phyloP scores from a whole-genome alignment of 2,113 vertebrate species.

The Pterocles burchelli region DNA sequence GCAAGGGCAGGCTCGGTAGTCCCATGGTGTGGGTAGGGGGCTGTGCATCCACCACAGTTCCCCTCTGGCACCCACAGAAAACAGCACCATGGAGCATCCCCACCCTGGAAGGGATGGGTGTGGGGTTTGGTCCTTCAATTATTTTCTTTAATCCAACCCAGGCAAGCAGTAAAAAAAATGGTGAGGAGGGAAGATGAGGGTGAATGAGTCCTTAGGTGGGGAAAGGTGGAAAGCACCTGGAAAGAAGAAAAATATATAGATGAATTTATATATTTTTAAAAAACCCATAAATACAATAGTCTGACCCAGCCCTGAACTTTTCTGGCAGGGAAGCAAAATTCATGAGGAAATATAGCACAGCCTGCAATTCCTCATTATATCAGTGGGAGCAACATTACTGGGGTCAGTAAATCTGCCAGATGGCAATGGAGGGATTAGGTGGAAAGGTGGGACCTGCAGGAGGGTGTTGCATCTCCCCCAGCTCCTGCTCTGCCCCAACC shows the following conservation, averaged over 20 bases:
- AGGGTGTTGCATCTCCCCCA: background rate
- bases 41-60: background rate
- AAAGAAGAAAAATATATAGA: background rate
- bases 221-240: background rate
- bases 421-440: background rate
- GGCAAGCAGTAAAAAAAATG: background rate
- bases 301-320: constrained; percentile 66
- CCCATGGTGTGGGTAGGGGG: fast-evolving
- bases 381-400: background rate
- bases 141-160: background rate
- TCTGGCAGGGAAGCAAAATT: constrained; percentile 42
- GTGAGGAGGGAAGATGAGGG: background rate
- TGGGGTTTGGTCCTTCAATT: background rate
- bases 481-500: background rate
- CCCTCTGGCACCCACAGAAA: fast-evolving
- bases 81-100: background rate
- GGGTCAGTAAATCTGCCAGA: constrained; percentile 45
- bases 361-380: constrained; percentile 52
- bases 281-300: background rate
- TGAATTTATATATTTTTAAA: background rate
- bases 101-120: background rate
- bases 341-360: background rate
- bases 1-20: background rate
- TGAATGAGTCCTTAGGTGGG: background rate
- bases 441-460: background rate